Percentiles rank a stretch among this genome's conserved stretches.
Evolutionary conservation across 2,797 vertebrate species (phyloP).

Genomic region (Morelia viridis): DNA sequence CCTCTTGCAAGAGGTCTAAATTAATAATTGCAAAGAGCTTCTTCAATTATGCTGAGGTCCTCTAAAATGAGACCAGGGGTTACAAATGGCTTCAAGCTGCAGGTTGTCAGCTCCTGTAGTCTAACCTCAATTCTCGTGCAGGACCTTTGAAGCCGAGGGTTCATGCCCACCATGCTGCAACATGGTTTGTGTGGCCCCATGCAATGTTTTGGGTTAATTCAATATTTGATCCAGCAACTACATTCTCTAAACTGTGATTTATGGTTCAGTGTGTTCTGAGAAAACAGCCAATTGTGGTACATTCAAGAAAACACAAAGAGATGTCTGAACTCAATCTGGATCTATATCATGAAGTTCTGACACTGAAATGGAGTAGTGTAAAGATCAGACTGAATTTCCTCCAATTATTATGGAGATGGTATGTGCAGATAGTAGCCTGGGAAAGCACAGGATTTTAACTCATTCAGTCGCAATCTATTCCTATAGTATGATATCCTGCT

Average conservation of each 20-base stretch:
- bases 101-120: not conserved
- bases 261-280: not conserved
- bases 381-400: not conserved
- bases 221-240: not conserved
- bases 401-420: not conserved
- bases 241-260: not conserved
- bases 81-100: not conserved
- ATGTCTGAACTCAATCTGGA: not conserved
- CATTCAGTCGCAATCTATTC: not conserved
- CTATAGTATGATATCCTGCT: conserved; percentile 3
- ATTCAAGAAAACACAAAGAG: not conserved
- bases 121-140: not conserved
- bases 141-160: not conserved
- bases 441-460: not conserved
- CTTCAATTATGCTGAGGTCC: not conserved
- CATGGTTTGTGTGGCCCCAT: not conserved
- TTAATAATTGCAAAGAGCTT: not conserved
- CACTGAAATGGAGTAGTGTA: not conserved
- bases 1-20: not conserved
- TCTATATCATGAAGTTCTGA: not conserved
- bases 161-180: not conserved
- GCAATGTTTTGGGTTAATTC: not conserved
- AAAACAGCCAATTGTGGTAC: not conserved
- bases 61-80: not conserved
- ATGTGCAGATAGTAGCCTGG: not conserved